phyloP scores from a whole-genome alignment of 1,140 invertebrate species.

The Drosophila mauritiana region DNA sequence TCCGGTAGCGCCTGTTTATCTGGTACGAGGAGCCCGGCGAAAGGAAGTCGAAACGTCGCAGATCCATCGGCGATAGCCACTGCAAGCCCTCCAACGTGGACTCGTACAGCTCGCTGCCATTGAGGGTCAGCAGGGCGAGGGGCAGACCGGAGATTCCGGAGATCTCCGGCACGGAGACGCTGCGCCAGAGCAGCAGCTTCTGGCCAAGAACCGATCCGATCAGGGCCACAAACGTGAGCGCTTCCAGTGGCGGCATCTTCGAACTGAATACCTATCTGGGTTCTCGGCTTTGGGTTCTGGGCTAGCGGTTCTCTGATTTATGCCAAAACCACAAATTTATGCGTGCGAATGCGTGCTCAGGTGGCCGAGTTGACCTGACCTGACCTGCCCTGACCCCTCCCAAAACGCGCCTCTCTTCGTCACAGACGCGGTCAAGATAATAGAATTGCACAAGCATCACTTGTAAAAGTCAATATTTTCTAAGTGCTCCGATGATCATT shows the following conservation, averaged over 20 bases:
- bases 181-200: constrained; percentile 58
- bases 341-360: constrained; percentile 47
- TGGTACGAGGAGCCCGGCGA: constrained; percentile 73
- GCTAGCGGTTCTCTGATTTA: constrained; percentile 45
- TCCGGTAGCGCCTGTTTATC: constrained; percentile 77
- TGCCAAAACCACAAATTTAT: constrained; percentile 58
- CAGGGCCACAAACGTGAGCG: constrained; percentile 15
- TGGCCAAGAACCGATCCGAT: not conserved
- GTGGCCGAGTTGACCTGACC: constrained; percentile 16
- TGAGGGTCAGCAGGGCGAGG: constrained; percentile 50
- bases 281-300: not conserved
- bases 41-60: constrained; percentile 69
- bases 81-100: constrained; percentile 74
- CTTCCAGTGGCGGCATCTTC: constrained; percentile 28
- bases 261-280: not conserved
- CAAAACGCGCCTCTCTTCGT: not conserved
- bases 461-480: too few relatives aligned
- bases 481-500: too few relatives aligned
- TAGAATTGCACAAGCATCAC: not conserved
- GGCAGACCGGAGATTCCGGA: constrained; percentile 34
- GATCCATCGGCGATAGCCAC: constrained; percentile 70
- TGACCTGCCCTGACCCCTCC: constrained; percentile 29
- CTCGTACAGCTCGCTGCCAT: constrained; percentile 66
- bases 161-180: constrained; percentile 53
- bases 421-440: not conserved